These are phyloP conservation scores for Clarias batrachus DNA, from an alignment of 2,113 vertebrate genomes.

Conservation along the genomic window DNA sequence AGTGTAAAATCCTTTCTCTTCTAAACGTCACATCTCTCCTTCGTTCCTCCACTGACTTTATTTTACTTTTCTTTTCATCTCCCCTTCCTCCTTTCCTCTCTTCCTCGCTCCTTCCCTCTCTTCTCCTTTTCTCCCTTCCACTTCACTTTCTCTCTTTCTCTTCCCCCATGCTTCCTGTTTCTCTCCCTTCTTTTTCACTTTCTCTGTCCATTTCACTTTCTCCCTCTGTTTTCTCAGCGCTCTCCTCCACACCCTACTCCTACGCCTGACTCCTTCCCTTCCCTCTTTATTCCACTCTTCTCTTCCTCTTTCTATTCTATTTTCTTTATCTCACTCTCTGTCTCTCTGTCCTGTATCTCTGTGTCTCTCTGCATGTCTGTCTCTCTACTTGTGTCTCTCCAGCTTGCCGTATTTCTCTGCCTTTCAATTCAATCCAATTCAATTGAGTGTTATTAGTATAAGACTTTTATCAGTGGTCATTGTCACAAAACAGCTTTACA, in stretches of 20 bases:
- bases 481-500: too few species aligned
- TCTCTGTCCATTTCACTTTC: not conserved
- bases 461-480: too few species aligned
- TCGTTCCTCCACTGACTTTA: constrained; percentile 10
- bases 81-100: constrained; percentile 20
- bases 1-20: not conserved
- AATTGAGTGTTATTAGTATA: too few species aligned
- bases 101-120: not conserved
- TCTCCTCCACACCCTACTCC: not conserved
- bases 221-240: not conserved
- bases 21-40: constrained; percentile 12
- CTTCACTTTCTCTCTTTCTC: not conserved
- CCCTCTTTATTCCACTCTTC: not conserved
- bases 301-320: not conserved
- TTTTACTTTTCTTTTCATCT: constrained; percentile 14
- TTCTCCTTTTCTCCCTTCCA: constrained; percentile 8
- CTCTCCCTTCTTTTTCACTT: not conserved
- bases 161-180: not conserved
- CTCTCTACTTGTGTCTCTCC: not conserved
- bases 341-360: not conserved
- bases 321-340: not conserved
- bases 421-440: not conserved
- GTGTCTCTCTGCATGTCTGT: constrained; percentile 15
- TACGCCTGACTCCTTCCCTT: not conserved
- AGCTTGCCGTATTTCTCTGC: not conserved